These are phyloP conservation scores for Micrasema minimum DNA, from an alignment of 1,140 invertebrate genomes.

Conservation along the genomic window DNA sequence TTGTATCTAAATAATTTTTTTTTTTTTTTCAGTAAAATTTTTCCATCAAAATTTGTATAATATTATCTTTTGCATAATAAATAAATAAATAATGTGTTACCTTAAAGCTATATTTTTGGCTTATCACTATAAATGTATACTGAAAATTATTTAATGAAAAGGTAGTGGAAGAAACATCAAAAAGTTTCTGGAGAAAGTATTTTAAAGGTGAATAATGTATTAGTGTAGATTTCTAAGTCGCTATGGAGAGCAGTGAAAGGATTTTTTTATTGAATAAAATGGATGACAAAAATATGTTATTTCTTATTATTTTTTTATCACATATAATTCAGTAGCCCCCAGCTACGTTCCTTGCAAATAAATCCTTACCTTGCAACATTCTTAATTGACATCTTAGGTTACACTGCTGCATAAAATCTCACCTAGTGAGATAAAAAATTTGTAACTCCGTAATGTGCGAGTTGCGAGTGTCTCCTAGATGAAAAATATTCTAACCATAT, in stretches of 20 bases:
- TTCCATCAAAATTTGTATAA: too few species aligned
- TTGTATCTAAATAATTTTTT: too few species aligned
- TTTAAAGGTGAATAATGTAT: constrained; percentile 38
- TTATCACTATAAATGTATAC: constrained; percentile 33
- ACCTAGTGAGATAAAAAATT: too few species aligned
- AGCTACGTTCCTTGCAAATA: not conserved
- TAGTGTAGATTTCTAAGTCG: constrained; percentile 47
- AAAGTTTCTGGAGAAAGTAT: constrained; percentile 16
- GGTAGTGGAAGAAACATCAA: constrained; percentile 1
- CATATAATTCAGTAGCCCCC: not conserved
- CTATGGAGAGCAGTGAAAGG: constrained; percentile 31
- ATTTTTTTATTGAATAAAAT: constrained; percentile 48
- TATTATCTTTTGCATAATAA: too few species aligned
- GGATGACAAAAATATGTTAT: constrained; percentile 8
- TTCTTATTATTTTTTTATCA: not conserved
- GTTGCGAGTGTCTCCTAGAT: too few species aligned
- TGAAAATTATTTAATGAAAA: constrained; percentile 15
- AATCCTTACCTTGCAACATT: too few species aligned
- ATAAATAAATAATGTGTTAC: too few species aligned
- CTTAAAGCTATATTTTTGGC: constrained; percentile 26
- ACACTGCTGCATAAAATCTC: too few species aligned
- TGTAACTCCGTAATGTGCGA: too few species aligned
- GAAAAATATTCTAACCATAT: too few species aligned
- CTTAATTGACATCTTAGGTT: too few species aligned
- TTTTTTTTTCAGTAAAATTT: too few species aligned